phyloP scores from a whole-genome alignment of 2,113 vertebrate genomes.

The Hippocampus zosterae region DNA sequence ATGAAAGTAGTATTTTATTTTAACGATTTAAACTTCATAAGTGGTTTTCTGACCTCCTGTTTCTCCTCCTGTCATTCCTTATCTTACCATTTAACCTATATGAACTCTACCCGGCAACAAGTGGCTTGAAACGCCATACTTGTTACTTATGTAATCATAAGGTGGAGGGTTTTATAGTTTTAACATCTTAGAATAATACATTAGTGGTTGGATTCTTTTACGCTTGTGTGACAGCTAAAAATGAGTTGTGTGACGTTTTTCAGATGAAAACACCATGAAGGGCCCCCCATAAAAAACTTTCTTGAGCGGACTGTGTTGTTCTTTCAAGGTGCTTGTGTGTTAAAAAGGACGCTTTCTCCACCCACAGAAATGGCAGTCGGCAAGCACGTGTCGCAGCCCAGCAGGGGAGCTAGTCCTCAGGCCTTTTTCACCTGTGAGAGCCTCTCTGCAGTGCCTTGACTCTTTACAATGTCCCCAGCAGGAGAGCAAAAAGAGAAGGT shows the following conservation, averaged over 20 bases:
- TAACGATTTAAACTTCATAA: background rate
- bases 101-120: background rate
- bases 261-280: background rate
- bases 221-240: background rate
- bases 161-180: background rate
- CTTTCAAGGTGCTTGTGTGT: background rate
- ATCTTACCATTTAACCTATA: background rate
- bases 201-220: background rate
- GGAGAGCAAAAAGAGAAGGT: constrained; percentile 47
- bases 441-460: constrained; percentile 22
- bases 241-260: background rate
- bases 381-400: constrained; percentile 33
- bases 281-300: background rate
- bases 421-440: constrained; percentile 54
- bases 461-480: constrained; percentile 33
- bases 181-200: background rate
- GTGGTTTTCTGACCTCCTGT: background rate
- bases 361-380: constrained; percentile 33
- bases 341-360: constrained; percentile 18
- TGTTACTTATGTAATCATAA: no score
- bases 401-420: constrained; percentile 54
- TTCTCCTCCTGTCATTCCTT: background rate
- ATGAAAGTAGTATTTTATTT: background rate
- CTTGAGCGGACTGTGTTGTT: background rate
- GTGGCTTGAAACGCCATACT: no score